Conservation (phyloP, 1,140 invertebrate species). For the Spodoptera frugiperda region DNA sequence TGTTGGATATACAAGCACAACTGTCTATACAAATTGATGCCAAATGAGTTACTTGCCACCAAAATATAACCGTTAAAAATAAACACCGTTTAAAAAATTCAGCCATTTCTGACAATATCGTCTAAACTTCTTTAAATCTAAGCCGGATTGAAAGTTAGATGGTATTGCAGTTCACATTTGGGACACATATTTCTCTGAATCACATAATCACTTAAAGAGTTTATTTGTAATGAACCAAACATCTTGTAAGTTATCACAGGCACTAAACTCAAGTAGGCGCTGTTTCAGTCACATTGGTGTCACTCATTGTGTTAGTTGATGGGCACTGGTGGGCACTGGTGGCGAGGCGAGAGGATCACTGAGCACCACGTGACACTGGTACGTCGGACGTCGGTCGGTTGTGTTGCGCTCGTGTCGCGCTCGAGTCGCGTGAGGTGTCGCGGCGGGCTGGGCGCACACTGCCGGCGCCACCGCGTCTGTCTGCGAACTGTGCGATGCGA, state of each 20-base stretch:
- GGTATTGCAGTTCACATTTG: conserved; percentile 61
- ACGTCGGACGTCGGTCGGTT: conserved; percentile 1
- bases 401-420: conserved; percentile 22
- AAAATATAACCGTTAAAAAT: conserved; percentile 71
- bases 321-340: background rate
- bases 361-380: conserved; percentile 46
- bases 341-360: background rate
- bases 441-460: conserved; percentile 56
- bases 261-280: conserved; percentile 66
- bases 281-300: conserved; percentile 52
- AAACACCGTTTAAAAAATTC: conserved; percentile 70
- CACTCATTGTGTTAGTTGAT: conserved; percentile 62
- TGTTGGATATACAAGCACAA: conserved; percentile 64
- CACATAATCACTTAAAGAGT: conserved; percentile 59
- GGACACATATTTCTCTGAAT: conserved; percentile 60
- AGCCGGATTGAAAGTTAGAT: conserved; percentile 76
- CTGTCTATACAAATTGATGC: conserved; percentile 67
- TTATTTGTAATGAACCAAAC: conserved; percentile 58
- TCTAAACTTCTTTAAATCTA: conserved; percentile 59
- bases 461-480: conserved; percentile 81
- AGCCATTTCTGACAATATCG: conserved; percentile 70
- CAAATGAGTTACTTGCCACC: conserved; percentile 67
- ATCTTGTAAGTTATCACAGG: conserved; percentile 71
- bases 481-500: conserved; percentile 68
- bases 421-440: conserved; percentile 36